Percentiles rank a stretch among this genome's conserved stretches.
These are phyloP conservation scores for Rhinolophus sinicus DNA, from an alignment of 2,113 vertebrate genomes.

Conservation along the genomic window DNA sequence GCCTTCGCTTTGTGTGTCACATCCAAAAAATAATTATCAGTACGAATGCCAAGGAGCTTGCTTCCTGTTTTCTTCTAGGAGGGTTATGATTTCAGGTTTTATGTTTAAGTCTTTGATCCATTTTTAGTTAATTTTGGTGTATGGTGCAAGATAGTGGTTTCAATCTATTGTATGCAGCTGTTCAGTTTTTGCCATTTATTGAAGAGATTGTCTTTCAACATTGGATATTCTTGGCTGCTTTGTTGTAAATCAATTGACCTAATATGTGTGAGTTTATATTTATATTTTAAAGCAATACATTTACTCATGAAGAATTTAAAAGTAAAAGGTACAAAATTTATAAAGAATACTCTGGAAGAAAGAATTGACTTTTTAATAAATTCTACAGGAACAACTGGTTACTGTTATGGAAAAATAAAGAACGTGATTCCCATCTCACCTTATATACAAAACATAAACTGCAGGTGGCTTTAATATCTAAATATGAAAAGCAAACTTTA, in stretches of 20 bases:
- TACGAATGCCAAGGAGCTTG: background rate
- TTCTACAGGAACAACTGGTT: background rate
- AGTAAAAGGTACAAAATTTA: background rate
- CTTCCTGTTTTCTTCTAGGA: background rate
- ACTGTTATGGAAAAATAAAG: background rate
- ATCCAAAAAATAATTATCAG: background rate
- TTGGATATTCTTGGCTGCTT: background rate
- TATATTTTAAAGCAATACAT: background rate
- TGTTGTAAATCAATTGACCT: background rate
- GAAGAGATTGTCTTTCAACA: background rate
- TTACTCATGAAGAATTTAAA: background rate
- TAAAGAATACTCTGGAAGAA: background rate
- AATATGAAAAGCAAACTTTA: background rate
- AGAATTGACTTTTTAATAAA: background rate
- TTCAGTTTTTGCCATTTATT: background rate
- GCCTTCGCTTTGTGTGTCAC: background rate
- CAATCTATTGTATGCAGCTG: background rate
- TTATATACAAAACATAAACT: background rate
- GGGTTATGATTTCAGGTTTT: background rate
- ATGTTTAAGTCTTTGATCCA: background rate
- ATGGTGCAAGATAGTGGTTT: background rate
- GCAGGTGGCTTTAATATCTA: background rate
- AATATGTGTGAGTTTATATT: background rate
- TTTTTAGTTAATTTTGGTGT: background rate
- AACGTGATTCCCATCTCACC: background rate